Evolutionary conservation across 2,113 vertebrate species (phyloP).

Genomic region (Oryzias curvinotus): DNA sequence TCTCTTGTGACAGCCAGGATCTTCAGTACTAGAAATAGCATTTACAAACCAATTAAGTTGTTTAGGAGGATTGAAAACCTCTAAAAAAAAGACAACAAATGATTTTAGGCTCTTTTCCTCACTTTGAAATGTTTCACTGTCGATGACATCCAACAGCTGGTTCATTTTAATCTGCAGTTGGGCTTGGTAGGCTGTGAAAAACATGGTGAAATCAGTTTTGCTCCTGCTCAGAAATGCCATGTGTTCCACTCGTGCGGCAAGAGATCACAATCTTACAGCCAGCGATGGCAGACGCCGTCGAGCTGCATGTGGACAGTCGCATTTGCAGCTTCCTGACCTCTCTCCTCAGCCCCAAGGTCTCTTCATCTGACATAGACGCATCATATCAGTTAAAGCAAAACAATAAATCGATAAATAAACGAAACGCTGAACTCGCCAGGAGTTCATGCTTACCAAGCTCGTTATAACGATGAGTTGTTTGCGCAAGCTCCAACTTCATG

Average conservation of each 20-base stretch:
- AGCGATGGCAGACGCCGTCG: neutral
- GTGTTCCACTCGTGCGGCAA: neutral
- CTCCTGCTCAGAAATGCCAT: neutral
- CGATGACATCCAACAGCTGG: slow-evolving; percentile 11
- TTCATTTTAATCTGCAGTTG: slow-evolving; percentile 29
- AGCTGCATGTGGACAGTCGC: slow-evolving; percentile 28
- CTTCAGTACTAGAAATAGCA: slow-evolving; percentile 31
- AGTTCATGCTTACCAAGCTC: slow-evolving; percentile 21
- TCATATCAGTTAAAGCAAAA: neutral
- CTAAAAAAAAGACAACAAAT: neutral
- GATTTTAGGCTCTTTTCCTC: neutral
- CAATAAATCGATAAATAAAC: neutral
- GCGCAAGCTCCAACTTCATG: slow-evolving; percentile 8
- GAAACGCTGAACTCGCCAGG: neutral
- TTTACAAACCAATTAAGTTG: too few species aligned
- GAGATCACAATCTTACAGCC: slow-evolving; percentile 19
- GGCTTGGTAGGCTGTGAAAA: slow-evolving; percentile 28
- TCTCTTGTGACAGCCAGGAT: slow-evolving; percentile 19
- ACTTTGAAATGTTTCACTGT: slow-evolving; percentile 28
- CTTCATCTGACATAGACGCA: slow-evolving; percentile 22
- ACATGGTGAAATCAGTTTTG: slow-evolving; percentile 6
- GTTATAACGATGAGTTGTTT: neutral
- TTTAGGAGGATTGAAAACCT: too few species aligned
- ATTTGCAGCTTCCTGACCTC: slow-evolving; percentile 17
- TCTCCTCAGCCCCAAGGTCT: slow-evolving; percentile 22